Percentiles rank a stretch among this genome's conserved stretches.
Evolutionary conservation across 2,888 invertebrate genomes (phyloP).

Genomic region (Elegia similella): DNA sequence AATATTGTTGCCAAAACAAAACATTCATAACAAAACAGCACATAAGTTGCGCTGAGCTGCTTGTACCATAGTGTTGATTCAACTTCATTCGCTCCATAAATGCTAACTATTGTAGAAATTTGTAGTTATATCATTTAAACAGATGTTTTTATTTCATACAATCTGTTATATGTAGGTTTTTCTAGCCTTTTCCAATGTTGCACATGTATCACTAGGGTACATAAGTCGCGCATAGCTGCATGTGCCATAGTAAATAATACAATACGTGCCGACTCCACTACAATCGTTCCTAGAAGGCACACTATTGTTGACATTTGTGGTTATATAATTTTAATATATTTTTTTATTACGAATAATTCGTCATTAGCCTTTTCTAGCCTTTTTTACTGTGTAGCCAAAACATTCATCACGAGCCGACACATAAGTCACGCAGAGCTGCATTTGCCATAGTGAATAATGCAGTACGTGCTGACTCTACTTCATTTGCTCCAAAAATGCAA

Average conservation of each 20-base stretch:
- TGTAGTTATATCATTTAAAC: too few species aligned
- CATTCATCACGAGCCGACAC: constrained; percentile 55
- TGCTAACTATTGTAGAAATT: too few species aligned
- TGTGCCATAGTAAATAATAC: too few species aligned
- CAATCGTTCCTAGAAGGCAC: too few species aligned
- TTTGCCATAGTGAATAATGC: constrained; percentile 76
- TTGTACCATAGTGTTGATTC: constrained; percentile 60
- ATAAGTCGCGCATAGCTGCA: too few species aligned
- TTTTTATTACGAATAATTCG: constrained; percentile 13
- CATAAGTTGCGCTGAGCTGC: constrained; percentile 71
- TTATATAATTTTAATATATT: too few species aligned
- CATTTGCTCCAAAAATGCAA: too few species aligned
- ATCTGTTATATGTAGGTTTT: constrained; percentile 26
- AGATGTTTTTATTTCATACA: not conserved
- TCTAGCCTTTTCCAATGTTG: constrained; percentile 1
- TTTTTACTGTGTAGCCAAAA: constrained; percentile 54
- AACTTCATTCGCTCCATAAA: too few species aligned
- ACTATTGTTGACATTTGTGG: too few species aligned
- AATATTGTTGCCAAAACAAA: constrained; percentile 55
- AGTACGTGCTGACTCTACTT: constrained; percentile 47
- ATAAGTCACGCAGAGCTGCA: constrained; percentile 71
- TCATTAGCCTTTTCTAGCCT: constrained; percentile 1
- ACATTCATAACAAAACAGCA: constrained; percentile 53
- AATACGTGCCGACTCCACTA: too few species aligned
- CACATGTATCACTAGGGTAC: too few species aligned